Conservation (phyloP, 1,140 invertebrate species). For the Plectrocnemia conspersa region DNA sequence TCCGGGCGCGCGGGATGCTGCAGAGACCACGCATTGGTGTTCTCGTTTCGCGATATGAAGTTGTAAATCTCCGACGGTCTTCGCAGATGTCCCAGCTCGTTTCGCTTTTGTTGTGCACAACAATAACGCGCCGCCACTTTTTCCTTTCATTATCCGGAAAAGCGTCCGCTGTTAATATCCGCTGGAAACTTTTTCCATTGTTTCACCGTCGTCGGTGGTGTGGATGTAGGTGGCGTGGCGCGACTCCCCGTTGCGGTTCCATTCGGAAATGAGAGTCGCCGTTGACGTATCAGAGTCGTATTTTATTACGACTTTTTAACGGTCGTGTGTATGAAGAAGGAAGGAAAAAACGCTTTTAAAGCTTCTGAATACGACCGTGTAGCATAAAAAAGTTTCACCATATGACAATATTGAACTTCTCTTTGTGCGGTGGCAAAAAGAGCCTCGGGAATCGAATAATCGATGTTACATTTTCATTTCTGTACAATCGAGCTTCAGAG, state of each 20-base stretch:
- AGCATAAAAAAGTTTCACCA: too few species aligned
- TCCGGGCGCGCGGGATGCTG: not conserved
- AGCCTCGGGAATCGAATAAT: too few species aligned
- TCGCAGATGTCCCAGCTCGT: constrained; percentile 16
- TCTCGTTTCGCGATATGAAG: constrained; percentile 23
- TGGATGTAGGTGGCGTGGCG: constrained; percentile 5
- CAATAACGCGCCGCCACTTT: constrained; percentile 32
- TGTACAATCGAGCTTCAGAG: too few species aligned
- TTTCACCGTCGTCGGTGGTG: constrained; percentile 1
- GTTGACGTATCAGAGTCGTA: too few species aligned
- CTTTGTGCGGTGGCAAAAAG: too few species aligned
- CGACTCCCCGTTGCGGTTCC: not conserved
- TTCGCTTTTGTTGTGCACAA: constrained; percentile 27
- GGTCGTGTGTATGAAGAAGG: too few species aligned
- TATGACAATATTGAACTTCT: too few species aligned
- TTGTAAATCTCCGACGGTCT: constrained; percentile 23
- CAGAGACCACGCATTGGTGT: constrained; percentile 13
- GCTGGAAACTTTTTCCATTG: constrained; percentile 26
- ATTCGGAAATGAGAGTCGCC: constrained; percentile 14
- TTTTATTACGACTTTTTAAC: too few species aligned
- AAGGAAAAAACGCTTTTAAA: too few species aligned
- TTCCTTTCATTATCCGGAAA: constrained; percentile 34
- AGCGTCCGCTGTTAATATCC: constrained; percentile 33
- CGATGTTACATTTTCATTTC: too few species aligned
- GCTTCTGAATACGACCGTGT: too few species aligned